Evolutionary conservation across 2,113 vertebrate genomes (phyloP), one percentile per base, ranked within the genome.

Genomic region (Orthonyx spaldingii): DNA sequence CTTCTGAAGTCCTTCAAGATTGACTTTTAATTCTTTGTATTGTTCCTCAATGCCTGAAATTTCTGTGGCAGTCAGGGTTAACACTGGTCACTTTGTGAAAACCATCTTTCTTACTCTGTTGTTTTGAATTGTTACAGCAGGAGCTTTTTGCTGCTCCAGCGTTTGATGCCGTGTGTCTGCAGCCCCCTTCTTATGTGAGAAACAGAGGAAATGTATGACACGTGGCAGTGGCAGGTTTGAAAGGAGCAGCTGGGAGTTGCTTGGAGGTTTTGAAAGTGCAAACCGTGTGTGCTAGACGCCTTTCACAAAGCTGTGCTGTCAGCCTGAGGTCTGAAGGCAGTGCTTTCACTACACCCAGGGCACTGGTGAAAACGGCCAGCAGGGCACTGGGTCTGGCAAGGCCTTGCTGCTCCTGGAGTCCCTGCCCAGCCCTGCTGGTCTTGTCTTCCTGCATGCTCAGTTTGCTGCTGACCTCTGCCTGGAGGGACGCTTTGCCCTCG

Each of bases 401-500:
- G 21, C 39, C 23, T 20, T 0, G 0, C 16, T 75, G 33, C 17
- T 82, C 17, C 22, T 56, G 27, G 9, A 57, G 52, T 91, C 44
- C 55, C 11, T 41, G n/a, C 66, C 65, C 26, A 33, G 6, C 37
- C 83, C 55, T 82, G n/a, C 60, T 30, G 8, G 2, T 50, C 68
- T 55, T 10, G 0, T 57, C 68, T 4, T 60, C 41, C 35, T 66
- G 28, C 1, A 1, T 53, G n/a, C 46, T 76, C 30, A 27, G 15
- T 24, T 64, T 55, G 49, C 53, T 68, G 18, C 88, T 6, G 5
- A 11, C 24, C 22, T 32, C 56, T 75, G 39, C 53, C 22, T 37
- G 16, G 20, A 75, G 42, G 16, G 32, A 18, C 0, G 0, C 46
- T 63, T 63, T 57, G 23, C 32, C 23, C n/a, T 69, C 1, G 0